phyloP scores from a whole-genome alignment of 1,140 invertebrate genomes.

The Nephila pilipes region DNA sequence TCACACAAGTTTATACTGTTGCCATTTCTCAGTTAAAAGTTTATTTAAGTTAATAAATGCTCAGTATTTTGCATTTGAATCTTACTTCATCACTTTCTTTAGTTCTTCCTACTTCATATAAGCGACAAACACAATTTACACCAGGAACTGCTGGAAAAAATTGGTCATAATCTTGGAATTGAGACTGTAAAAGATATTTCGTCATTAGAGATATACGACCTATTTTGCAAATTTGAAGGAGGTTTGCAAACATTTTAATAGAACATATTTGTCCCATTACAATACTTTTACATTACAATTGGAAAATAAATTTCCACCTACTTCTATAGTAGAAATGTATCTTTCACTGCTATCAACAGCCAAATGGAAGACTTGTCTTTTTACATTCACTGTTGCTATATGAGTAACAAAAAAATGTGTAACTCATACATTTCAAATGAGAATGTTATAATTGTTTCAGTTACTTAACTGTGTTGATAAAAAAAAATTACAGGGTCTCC shows the following conservation, averaged over 20 bases:
- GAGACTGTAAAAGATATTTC: conserved; percentile 77
- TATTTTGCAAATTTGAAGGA: no score
- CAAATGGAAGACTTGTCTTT: conserved; percentile 84
- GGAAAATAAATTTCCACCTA: conserved; percentile 64
- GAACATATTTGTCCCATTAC: no score
- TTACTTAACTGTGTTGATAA: conserved; percentile 13
- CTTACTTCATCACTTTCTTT: conserved; percentile 80
- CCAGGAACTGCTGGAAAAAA: conserved; percentile 33
- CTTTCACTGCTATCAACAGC: conserved; percentile 84
- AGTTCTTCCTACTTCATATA: conserved; percentile 83
- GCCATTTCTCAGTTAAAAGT: not conserved
- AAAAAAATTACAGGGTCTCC: not conserved
- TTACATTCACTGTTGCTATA: conserved; percentile 93
- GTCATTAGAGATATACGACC: conserved; percentile 74
- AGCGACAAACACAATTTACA: conserved; percentile 81
- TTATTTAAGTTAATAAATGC: not conserved
- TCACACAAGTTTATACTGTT: not conserved
- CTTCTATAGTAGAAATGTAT: conserved; percentile 85
- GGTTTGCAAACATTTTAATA: no score
- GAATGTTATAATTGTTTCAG: not conserved
- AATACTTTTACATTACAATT: not conserved
- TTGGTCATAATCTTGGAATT: not conserved
- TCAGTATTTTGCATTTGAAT: not conserved
- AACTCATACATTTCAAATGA: not conserved
- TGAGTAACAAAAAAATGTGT: conserved; percentile 76